Evolutionary conservation across 2,888 invertebrate species (phyloP).

Genomic region (Nephrotoma guestfalica): DNA sequence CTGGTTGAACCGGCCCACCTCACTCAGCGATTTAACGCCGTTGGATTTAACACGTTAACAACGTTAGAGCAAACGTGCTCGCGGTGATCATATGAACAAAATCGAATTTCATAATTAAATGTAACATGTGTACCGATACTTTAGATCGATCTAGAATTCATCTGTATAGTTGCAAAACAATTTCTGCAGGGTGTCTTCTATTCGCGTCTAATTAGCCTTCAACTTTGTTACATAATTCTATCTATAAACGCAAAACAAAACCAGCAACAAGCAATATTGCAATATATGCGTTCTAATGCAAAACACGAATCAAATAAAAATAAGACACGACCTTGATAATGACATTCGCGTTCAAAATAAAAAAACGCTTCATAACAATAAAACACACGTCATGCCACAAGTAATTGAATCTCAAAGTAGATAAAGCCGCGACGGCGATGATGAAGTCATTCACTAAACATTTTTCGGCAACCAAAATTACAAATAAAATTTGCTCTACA

Average conservation of each 20-base stretch:
- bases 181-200: no score
- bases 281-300: background rate
- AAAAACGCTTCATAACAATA: background rate
- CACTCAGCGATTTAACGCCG: no score
- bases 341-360: background rate
- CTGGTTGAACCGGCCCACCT: no score
- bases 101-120: no score
- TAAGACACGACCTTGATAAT: background rate
- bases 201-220: no score
- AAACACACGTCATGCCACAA: background rate
- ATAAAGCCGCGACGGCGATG: background rate
- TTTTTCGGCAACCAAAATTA: background rate
- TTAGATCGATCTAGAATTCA: no score
- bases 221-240: background rate
- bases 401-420: background rate
- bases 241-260: background rate
- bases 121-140: no score
- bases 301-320: background rate
- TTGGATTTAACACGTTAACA: no score
- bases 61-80: no score
- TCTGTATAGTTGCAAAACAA: no score
- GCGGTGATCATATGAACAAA: no score
- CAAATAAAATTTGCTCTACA: background rate
- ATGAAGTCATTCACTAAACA: background rate
- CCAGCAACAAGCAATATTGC: background rate